Evolutionary conservation across 2,888 invertebrate species (phyloP).

Genomic region (Erebia ligea): DNA sequence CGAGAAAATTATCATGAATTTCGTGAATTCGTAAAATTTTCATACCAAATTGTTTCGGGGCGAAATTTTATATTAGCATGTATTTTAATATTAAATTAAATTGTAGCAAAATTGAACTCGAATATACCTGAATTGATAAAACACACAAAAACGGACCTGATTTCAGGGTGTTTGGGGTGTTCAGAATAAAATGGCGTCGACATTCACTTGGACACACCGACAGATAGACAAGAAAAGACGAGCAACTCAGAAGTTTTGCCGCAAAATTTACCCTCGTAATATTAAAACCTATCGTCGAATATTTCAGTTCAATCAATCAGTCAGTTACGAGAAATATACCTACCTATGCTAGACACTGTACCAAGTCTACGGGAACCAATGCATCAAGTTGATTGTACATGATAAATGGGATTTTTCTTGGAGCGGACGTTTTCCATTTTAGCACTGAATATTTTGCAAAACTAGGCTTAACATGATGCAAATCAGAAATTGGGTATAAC

Average conservation of each 20-base stretch:
- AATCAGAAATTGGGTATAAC: background rate
- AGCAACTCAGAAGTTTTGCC: too few species aligned
- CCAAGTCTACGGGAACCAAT: constrained; percentile 18
- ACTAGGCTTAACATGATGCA: background rate
- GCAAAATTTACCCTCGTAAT: background rate
- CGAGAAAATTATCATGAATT: constrained; percentile 18
- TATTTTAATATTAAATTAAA: constrained; percentile 16
- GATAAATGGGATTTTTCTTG: constrained; percentile 19
- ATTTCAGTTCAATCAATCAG: background rate
- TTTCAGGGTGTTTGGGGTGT: too few species aligned
- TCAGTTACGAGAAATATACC: background rate
- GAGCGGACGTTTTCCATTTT: constrained; percentile 22
- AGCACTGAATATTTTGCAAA: constrained; percentile 12
- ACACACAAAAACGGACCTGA: too few species aligned
- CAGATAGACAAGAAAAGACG: too few species aligned
- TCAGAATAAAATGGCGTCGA: too few species aligned
- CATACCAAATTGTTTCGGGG: constrained; percentile 18
- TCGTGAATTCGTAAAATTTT: constrained; percentile 23
- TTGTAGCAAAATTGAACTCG: constrained; percentile 7
- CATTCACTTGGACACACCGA: too few species aligned
- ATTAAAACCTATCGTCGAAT: background rate
- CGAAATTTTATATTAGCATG: constrained; percentile 6
- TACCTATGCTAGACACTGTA: constrained; percentile 1
- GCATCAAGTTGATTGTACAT: constrained; percentile 23
- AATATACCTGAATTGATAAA: background rate